Evolutionary conservation across 2,888 invertebrate species (phyloP), one percentile per base, ranked within the genome.

Genomic region (Actias luna): DNA sequence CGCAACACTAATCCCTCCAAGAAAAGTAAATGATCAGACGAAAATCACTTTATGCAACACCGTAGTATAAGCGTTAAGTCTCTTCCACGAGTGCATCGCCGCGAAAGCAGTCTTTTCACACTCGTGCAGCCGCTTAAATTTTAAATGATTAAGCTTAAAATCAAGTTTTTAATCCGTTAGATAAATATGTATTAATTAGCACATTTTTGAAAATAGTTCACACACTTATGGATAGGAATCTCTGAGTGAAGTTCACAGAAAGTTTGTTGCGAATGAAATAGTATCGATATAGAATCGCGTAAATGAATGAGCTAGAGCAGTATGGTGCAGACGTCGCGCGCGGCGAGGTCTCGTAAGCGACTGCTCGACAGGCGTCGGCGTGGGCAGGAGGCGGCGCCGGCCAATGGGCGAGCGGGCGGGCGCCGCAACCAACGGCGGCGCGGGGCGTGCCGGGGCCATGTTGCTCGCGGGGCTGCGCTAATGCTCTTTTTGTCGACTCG

Each of bases 401-500:
- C 79, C 77, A 75, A 76, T 74, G 69, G 74, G 69, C 68, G 70
- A 64, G 64, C 71, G 69, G 78, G 76, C 74, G 68, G 72, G 70
- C 73, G 72, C 69, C 69, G 69, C 73, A 73, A 76, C 79, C 78
- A 78, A 80, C 82, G 78, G 76, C 76, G 78, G 72, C 76, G 76
- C 76, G 83, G 85, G 89, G 87, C 88, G 89, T 84, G 88, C 82
- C 88, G 85, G 85, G 81, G 87, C 89, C 89, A 88, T 88, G 87
- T 85, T 88, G 84, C 84, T 70, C 78, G 76, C 77, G 72, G 72
- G 73, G 75, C 80, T 82, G 81, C 81, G 76, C 84, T 90, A 89
- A 88, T 90, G 88, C 87, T 90, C 89, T 91, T 92, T 92, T 92
- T 89, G 86, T 88, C 85, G 79, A 82, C 80, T 82, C 81, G 85